Conservation (phyloP, 2,797 vertebrate genomes). For the Gymnoscopelus braueri region DNA sequence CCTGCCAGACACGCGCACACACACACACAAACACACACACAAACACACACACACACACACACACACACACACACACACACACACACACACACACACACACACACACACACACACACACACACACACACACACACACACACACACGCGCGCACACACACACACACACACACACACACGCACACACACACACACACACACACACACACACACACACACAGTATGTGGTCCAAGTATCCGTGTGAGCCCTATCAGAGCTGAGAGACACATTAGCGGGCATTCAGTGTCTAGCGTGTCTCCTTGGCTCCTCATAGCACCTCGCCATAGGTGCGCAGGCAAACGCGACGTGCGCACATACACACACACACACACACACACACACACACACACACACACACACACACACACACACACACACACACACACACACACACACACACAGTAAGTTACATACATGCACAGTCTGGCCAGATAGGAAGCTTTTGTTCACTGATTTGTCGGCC, state of each 20-base stretch:
- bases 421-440: slow-evolving; percentile 15
- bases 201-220: slow-evolving; percentile 31
- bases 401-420: slow-evolving; percentile 6
- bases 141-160: slow-evolving; percentile 11
- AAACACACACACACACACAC: slow-evolving; percentile 13
- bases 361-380: background rate
- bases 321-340: slow-evolving; percentile 15
- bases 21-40: background rate
- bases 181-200: slow-evolving; percentile 11
- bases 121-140: background rate
- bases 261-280: slow-evolving; percentile 63
- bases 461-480: slow-evolving; percentile 17
- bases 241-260: slow-evolving; percentile 53
- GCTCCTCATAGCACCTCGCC: slow-evolving; percentile 24
- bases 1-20: slow-evolving; percentile 48
- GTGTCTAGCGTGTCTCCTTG: slow-evolving; percentile 48
- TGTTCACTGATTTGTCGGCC: slow-evolving; percentile 12
- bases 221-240: slow-evolving; percentile 55
- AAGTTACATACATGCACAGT: background rate
- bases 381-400: background rate
- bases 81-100: slow-evolving; percentile 9
- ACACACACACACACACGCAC: background rate
- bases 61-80: background rate
- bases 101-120: slow-evolving; percentile 30
- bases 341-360: background rate